Conservation (phyloP, 2,888 invertebrate species). For the Drosophila mimetica region DNA sequence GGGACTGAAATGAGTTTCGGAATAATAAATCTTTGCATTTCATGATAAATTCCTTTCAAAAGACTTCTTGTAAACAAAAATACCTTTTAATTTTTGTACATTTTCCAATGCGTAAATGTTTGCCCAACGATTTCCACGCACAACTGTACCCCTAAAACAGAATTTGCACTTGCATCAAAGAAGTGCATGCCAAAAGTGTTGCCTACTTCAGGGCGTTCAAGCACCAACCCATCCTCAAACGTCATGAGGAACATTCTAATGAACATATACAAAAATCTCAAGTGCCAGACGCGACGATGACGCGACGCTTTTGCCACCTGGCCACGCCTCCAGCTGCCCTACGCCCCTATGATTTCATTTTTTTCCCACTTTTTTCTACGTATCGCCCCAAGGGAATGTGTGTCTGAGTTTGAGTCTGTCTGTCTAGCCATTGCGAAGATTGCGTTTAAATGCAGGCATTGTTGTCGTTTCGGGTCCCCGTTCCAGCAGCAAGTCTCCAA, state of each 20-base stretch:
- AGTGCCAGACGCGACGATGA: constrained; percentile 79
- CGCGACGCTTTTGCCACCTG: constrained; percentile 64
- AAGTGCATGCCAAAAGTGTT: constrained; percentile 56
- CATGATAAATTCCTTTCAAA: neutral
- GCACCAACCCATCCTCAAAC: constrained; percentile 43
- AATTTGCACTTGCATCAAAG: constrained; percentile 24
- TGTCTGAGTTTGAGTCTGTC: constrained; percentile 52
- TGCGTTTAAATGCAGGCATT: constrained; percentile 74
- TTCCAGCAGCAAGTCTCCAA: constrained; percentile 56
- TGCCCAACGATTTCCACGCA: constrained; percentile 15
- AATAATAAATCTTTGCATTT: neutral
- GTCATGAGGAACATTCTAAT: constrained; percentile 63
- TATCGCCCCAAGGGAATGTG: constrained; percentile 36
- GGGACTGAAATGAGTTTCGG: no score
- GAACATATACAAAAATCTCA: constrained; percentile 64
- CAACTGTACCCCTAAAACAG: constrained; percentile 53
- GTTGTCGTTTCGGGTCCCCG: constrained; percentile 48
- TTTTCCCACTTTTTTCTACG: neutral
- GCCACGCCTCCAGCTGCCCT: constrained; percentile 24
- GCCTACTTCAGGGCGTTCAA: constrained; percentile 74
- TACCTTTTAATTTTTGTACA: neutral
- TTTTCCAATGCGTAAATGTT: constrained; percentile 4
- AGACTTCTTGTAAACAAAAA: neutral
- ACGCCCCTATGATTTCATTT: constrained; percentile 16
- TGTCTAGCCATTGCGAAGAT: constrained; percentile 74